Conservation (phyloP, 2,797 vertebrate genomes). For the Podarcis siculus region DNA sequence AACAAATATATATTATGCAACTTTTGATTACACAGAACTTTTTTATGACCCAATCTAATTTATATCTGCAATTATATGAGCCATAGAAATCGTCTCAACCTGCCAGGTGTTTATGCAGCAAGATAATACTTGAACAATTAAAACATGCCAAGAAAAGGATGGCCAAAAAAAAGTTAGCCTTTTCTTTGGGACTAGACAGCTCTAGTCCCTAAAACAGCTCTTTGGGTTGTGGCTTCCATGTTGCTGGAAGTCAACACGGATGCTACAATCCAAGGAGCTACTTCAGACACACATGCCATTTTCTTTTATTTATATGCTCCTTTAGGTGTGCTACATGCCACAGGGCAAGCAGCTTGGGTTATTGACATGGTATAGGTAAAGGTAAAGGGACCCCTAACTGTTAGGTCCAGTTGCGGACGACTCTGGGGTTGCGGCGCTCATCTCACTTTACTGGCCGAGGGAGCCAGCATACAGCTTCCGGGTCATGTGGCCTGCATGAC, state of each 20-base stretch:
- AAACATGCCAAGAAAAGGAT: neutral
- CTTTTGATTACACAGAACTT: neutral
- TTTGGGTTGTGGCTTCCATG: neutral
- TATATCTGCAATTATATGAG: neutral
- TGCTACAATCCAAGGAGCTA: neutral
- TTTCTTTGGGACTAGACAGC: neutral
- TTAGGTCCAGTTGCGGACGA: too few species aligned
- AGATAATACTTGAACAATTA: constrained; percentile 3
- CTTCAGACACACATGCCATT: neutral
- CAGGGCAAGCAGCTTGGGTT: neutral
- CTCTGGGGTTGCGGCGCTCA: too few species aligned
- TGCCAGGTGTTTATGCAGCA: neutral
- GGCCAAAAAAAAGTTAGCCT: neutral
- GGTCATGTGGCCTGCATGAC: too few species aligned
- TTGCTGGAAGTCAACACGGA: neutral
- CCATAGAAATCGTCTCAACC: neutral
- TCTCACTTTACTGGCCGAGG: too few species aligned
- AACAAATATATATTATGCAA: neutral
- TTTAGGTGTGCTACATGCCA: neutral
- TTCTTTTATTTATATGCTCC: neutral
- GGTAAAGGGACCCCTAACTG: too few species aligned
- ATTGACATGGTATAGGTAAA: too few species aligned
- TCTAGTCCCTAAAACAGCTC: neutral
- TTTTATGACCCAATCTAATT: neutral
- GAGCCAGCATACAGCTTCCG: too few species aligned